Evolutionary conservation across 2,113 vertebrate species (phyloP).

Genomic region (Saguinus midas): DNA sequence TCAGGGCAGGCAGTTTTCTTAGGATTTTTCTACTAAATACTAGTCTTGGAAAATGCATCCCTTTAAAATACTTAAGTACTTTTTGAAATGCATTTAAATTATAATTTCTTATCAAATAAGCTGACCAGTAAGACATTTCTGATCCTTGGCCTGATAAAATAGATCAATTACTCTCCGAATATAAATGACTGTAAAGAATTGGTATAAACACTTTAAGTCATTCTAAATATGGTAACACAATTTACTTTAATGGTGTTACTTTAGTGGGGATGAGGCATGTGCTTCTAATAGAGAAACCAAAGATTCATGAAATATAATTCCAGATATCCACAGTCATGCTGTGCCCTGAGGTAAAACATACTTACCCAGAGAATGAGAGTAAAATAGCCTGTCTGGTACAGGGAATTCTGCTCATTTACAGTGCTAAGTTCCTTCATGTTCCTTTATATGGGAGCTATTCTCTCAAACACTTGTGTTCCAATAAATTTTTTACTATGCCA

Average conservation of each 20-base stretch:
- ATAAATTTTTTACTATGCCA: slow-evolving; percentile 10
- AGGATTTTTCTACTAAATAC: not conserved
- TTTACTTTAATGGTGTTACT: slow-evolving; percentile 33
- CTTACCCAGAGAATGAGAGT: not conserved
- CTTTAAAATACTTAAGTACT: slow-evolving; percentile 47
- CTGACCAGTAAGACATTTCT: not conserved
- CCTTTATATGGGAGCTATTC: not conserved
- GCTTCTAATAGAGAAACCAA: not conserved
- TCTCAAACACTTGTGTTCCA: slow-evolving; percentile 23
- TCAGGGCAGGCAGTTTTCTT: not conserved
- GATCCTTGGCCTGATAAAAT: slow-evolving; percentile 29
- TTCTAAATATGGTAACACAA: slow-evolving; percentile 1
- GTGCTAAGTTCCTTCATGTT: not conserved
- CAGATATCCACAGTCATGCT: not conserved
- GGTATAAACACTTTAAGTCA: slow-evolving; percentile 6
- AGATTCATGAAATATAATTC: slow-evolving; percentile 7
- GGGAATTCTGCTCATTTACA: not conserved
- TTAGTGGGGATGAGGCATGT: not conserved
- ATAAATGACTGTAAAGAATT: slow-evolving; percentile 7
- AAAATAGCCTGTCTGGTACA: not conserved
- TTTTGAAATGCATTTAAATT: slow-evolving; percentile 40
- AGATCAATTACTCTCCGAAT: not conserved
- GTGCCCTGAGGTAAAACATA: not conserved
- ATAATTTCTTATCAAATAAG: slow-evolving; percentile 26
- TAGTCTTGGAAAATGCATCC: not conserved